A percentile compares a stretch with the other conserved stretches of the same genome.
Evolutionary conservation across 2,113 vertebrate species (phyloP).

Genomic region (Trochalopteron elliotii): DNA sequence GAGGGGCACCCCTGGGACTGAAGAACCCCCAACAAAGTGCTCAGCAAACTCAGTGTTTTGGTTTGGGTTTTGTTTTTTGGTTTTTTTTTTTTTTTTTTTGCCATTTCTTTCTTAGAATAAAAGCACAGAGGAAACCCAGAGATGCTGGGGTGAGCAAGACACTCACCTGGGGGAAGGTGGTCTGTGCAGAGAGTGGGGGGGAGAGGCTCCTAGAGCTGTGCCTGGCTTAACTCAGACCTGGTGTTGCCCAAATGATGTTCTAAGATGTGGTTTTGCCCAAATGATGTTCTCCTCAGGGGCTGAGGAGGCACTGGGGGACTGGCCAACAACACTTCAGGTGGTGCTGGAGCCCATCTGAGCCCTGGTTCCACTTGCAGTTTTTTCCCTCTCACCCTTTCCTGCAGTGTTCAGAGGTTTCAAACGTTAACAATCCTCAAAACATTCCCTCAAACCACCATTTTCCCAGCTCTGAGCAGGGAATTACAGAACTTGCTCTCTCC

Average conservation of each 20-base stretch:
- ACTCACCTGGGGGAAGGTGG: neutral
- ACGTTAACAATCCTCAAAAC: fast-evolving
- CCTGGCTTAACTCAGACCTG: neutral
- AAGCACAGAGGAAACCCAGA: neutral
- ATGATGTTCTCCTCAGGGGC: neutral
- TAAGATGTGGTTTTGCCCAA: neutral
- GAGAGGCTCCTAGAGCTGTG: neutral
- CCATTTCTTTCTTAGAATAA: neutral
- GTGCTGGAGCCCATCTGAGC: neutral
- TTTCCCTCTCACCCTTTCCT: neutral
- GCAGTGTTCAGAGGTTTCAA: neutral
- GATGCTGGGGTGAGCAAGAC: fast-evolving
- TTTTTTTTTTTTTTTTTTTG: too few relatives aligned
- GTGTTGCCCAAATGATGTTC: neutral
- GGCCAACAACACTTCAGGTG: neutral
- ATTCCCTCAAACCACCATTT: neutral
- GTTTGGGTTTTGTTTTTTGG: too few relatives aligned
- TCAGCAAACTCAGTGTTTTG: neutral
- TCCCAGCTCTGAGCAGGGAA: neutral
- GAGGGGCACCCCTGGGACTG: neutral
- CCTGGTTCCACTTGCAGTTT: neutral
- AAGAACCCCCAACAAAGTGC: neutral
- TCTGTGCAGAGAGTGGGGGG: neutral
- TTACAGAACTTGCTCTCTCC: neutral
- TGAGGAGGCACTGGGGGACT: neutral